A percentile compares a stretch with the other conserved stretches of the same genome.
These are phyloP conservation scores for Gobionotothen gibberifrons DNA, from an alignment of 2,797 vertebrate genomes.

Conservation along the genomic window DNA sequence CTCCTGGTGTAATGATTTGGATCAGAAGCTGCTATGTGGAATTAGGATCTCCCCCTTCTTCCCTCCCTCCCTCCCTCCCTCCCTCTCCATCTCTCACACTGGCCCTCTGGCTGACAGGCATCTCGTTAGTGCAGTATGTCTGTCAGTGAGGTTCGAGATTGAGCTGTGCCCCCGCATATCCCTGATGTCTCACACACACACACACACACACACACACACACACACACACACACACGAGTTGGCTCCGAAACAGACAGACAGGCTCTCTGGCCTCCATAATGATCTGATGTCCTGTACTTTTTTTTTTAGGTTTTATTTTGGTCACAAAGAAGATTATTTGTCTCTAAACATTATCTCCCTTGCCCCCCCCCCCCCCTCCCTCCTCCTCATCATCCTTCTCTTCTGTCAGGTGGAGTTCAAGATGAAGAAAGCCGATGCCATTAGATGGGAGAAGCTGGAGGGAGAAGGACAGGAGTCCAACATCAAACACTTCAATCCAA, in stretches of 20 bases:
- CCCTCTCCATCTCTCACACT: slow-evolving; percentile 65
- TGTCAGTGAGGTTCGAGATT: slow-evolving; percentile 81
- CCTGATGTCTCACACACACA: slow-evolving; percentile 54
- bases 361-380: neutral
- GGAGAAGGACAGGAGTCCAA: slow-evolving; percentile 81
- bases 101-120: slow-evolving; percentile 82
- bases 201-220: slow-evolving; percentile 17
- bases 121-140: slow-evolving; percentile 83
- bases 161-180: slow-evolving; percentile 81
- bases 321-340: slow-evolving; percentile 58
- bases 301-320: slow-evolving; percentile 72
- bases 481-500: slow-evolving; percentile 81
- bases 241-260: slow-evolving; percentile 40
- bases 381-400: slow-evolving; percentile 11
- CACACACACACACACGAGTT: slow-evolving; percentile 16
- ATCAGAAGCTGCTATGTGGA: slow-evolving; percentile 78
- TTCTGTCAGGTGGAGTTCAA: slow-evolving; percentile 93
- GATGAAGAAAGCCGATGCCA: slow-evolving; percentile 95
- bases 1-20: slow-evolving; percentile 76
- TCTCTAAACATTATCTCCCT: slow-evolving; percentile 50
- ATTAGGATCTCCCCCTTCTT: slow-evolving; percentile 53
- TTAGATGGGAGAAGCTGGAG: slow-evolving; percentile 88
- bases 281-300: slow-evolving; percentile 71
- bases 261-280: slow-evolving; percentile 70
- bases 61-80: neutral